Evolutionary conservation across 2,797 vertebrate species (phyloP).

Genomic region (Melopsittacus undulatus): DNA sequence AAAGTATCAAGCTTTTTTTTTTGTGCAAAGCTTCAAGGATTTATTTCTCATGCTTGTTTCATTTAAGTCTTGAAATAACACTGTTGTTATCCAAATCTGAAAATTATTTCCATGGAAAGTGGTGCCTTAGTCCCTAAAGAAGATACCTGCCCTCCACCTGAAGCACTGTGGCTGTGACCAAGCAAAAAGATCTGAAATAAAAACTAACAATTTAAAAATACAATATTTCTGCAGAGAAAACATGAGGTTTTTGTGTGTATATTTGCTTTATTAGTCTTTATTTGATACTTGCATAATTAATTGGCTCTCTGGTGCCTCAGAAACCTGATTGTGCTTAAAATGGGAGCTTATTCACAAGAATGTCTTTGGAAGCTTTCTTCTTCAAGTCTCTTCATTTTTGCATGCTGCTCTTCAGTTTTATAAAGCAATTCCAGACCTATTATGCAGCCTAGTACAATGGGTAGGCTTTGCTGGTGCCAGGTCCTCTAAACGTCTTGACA

Average conservation of each 20-base stretch:
- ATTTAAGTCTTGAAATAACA: neutral
- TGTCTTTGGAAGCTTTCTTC: neutral
- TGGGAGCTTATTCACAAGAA: neutral
- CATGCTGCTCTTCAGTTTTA: neutral
- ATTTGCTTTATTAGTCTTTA: neutral
- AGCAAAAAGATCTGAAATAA: neutral
- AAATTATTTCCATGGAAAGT: neutral
- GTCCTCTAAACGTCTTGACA: neutral
- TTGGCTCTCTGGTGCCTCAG: neutral
- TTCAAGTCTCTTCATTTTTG: neutral
- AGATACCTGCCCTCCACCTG: neutral
- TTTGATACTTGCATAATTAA: neutral
- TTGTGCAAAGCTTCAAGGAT: neutral
- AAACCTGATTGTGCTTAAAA: neutral
- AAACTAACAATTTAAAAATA: neutral
- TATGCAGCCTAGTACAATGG: neutral
- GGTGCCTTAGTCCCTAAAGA: neutral
- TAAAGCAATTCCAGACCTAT: neutral
- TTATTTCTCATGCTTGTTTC: neutral
- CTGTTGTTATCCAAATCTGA: neutral
- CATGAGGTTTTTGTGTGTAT: neutral
- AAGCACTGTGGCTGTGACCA: neutral
- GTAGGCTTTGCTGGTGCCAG: neutral
- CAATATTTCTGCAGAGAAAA: neutral
- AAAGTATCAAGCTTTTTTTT: neutral